These are phyloP conservation scores for Scomberomorus guttatus DNA, from an alignment of 2,797 vertebrate genomes.

Conservation along the genomic window DNA sequence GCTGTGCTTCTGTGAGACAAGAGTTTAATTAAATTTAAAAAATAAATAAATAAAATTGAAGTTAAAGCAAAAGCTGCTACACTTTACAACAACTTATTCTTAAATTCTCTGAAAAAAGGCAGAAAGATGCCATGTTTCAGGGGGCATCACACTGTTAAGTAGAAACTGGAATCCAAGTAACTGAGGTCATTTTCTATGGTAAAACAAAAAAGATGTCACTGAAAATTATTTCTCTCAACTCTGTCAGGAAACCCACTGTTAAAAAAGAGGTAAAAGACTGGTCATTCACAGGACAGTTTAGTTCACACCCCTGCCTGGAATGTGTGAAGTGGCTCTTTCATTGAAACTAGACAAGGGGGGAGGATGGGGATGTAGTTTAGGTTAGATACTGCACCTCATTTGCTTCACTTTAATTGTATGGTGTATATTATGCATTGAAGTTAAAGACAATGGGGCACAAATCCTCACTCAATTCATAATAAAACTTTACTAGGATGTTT, in stretches of 20 bases:
- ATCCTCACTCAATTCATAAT: background rate
- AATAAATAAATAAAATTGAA: too few species aligned
- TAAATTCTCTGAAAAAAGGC: too few species aligned
- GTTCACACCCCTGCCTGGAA: conserved; percentile 70
- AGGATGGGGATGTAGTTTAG: background rate
- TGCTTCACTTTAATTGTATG: background rate
- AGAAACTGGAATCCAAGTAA: background rate
- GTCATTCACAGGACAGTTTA: background rate
- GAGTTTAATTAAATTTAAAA: too few species aligned
- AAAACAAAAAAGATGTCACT: background rate
- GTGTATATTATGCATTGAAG: background rate
- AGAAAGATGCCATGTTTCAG: background rate
- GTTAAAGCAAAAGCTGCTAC: too few species aligned
- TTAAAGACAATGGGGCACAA: background rate
- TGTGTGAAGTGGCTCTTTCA: conserved; percentile 60
- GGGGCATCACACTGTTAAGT: background rate
- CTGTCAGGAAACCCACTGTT: background rate
- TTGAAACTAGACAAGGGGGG: conserved; percentile 51
- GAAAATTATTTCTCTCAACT: background rate
- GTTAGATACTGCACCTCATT: background rate
- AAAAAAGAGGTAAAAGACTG: background rate
- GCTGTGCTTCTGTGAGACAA: too few species aligned
- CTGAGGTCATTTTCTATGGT: background rate
- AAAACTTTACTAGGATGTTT: rapidly evolving
- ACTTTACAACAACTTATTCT: too few species aligned